Conservation (phyloP, 2,113 vertebrate genomes). For the Ciconia stormi region DNA sequence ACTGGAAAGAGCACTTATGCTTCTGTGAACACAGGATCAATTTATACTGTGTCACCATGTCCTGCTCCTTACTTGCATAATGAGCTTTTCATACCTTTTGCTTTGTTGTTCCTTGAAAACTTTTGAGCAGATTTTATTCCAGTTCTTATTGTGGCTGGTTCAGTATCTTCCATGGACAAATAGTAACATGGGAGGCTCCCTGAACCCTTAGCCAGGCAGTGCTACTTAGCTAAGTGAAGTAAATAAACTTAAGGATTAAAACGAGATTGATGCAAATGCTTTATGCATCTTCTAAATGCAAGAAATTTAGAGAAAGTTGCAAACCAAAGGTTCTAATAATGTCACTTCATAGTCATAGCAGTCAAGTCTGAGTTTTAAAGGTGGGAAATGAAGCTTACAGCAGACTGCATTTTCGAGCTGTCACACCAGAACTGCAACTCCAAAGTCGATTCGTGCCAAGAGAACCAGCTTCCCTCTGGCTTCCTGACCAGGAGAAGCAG, state of each 20-base stretch:
- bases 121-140: background rate
- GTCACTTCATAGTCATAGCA: background rate
- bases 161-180: background rate
- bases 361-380: background rate
- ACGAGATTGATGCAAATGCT: background rate
- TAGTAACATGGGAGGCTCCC: background rate
- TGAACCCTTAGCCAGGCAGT: background rate
- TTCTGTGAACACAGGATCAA: background rate
- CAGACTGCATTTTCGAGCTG: background rate
- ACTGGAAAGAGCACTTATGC: background rate
- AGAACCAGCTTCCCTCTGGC: background rate
- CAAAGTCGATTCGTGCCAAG: background rate
- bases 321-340: background rate
- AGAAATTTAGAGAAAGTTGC: background rate
- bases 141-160: background rate
- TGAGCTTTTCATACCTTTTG: background rate
- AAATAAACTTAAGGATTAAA: background rate
- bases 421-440: background rate
- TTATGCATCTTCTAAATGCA: background rate
- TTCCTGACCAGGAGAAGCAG: background rate
- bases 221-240: background rate
- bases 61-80: background rate
- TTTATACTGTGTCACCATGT: background rate
- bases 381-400: background rate
- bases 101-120: background rate